Conservation (phyloP, 2,888 invertebrate species). For the Caenorhabditis drosophilae region DNA sequence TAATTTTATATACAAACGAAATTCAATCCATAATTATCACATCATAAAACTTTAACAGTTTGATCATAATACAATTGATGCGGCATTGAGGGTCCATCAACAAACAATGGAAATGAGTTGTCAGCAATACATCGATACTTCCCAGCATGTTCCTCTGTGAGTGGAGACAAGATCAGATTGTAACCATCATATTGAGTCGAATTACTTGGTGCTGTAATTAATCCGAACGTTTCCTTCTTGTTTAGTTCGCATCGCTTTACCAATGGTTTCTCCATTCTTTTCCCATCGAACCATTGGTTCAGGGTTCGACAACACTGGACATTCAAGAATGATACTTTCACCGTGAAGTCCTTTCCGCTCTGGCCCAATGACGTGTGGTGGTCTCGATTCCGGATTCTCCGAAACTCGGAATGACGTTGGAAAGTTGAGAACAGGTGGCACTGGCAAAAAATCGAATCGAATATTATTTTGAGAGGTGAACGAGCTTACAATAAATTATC, state of each 20-base stretch:
- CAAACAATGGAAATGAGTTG: conserved; percentile 48
- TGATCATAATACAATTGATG: conserved; percentile 37
- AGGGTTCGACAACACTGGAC: conserved; percentile 38
- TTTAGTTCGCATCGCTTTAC: too few relatives aligned
- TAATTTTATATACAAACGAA: too few relatives aligned
- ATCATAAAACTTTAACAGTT: conserved; percentile 27
- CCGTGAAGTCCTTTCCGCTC: conserved; percentile 31
- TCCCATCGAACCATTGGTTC: conserved; percentile 48
- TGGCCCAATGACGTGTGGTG: conserved; percentile 29
- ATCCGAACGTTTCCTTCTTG: too few relatives aligned
- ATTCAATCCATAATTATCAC: conserved; percentile 13
- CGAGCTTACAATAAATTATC: conserved; percentile 40
- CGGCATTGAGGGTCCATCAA: conserved; percentile 43
- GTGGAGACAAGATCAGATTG: conserved; percentile 22
- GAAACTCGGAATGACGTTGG: conserved; percentile 15
- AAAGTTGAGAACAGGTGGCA: conserved; percentile 47
- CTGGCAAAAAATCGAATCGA: conserved; percentile 11
- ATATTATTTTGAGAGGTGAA: not conserved
- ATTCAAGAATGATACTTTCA: conserved; percentile 33
- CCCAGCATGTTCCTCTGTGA: conserved; percentile 26
- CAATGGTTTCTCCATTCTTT: conserved; percentile 36
- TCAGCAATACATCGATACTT: conserved; percentile 45
- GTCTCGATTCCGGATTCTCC: conserved; percentile 23
- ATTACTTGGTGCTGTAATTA: conserved; percentile 17
- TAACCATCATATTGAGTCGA: conserved; percentile 31